Evolutionary conservation across 2,888 invertebrate species (phyloP).

Genomic region (Aelia acuminata): DNA sequence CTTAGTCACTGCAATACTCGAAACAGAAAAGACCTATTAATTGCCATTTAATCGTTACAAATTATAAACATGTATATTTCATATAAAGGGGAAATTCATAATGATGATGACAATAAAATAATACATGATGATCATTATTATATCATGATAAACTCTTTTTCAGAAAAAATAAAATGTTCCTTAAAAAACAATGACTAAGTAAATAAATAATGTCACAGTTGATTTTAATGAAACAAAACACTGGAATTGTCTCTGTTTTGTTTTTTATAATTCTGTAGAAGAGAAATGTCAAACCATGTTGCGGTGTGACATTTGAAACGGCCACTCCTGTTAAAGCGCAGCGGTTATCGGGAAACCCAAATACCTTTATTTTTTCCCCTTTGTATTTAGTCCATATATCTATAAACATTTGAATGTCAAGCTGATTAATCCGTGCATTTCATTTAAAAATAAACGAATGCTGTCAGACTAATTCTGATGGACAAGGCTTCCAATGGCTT

Average conservation of each 20-base stretch:
- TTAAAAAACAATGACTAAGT: too few relatives aligned
- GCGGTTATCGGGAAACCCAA: neutral
- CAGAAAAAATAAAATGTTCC: too few relatives aligned
- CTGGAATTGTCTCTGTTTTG: neutral
- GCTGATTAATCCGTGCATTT: neutral
- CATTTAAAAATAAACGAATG: neutral
- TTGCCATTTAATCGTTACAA: too few relatives aligned
- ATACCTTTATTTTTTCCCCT: neutral
- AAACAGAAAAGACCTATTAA: too few relatives aligned
- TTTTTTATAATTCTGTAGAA: neutral
- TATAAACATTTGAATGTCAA: neutral
- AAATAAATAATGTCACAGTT: too few relatives aligned
- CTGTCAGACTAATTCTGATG: neutral
- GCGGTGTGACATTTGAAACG: constrained; percentile 15
- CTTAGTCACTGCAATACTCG: too few relatives aligned
- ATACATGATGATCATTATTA: too few relatives aligned
- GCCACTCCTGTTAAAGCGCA: neutral
- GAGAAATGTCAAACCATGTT: neutral
- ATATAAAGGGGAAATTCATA: too few relatives aligned
- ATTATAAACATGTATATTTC: too few relatives aligned
- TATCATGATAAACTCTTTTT: too few relatives aligned
- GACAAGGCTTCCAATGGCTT: neutral
- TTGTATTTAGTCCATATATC: neutral
- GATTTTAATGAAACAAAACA: too few relatives aligned
- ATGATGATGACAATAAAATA: too few relatives aligned